These are phyloP conservation scores for Pterophyllum scalare DNA, from an alignment of 2,113 vertebrate species.

Conservation along the genomic window DNA sequence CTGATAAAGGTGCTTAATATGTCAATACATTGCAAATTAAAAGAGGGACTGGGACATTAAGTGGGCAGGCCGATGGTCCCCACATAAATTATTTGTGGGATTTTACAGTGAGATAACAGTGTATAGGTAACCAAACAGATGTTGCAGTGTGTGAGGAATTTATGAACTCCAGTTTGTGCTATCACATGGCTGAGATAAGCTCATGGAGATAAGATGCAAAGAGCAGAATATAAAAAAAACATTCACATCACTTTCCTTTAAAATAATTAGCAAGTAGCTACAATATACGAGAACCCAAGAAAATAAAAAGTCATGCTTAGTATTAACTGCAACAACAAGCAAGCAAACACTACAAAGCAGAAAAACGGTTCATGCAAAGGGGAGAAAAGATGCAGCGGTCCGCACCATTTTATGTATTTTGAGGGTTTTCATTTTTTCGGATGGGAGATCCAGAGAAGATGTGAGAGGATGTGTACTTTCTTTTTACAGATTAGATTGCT, in stretches of 20 bases:
- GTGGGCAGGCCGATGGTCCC: not conserved
- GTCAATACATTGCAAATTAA: not conserved
- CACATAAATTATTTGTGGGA: not conserved
- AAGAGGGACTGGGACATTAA: not conserved
- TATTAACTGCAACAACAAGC: not conserved
- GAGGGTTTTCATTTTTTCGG: not conserved
- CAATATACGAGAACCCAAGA: not conserved
- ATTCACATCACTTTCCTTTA: not conserved
- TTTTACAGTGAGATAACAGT: not conserved
- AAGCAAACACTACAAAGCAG: not conserved
- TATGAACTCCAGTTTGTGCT: not conserved
- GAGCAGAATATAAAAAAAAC: accelerated
- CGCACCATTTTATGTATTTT: not conserved
- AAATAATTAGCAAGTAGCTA: not conserved
- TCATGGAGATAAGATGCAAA: not conserved
- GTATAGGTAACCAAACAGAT: not conserved
- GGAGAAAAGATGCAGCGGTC: not conserved
- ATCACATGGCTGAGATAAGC: not conserved
- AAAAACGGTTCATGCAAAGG: slow-evolving; percentile 1
- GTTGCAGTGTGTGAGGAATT: not conserved
- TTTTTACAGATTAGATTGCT: not conserved
- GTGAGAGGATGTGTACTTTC: not conserved
- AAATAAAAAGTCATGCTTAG: not conserved
- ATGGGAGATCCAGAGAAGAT: not conserved
- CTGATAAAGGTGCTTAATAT: not conserved